These are phyloP conservation scores for Colaptes auratus DNA, from an alignment of 2,113 vertebrate genomes.

Conservation along the genomic window DNA sequence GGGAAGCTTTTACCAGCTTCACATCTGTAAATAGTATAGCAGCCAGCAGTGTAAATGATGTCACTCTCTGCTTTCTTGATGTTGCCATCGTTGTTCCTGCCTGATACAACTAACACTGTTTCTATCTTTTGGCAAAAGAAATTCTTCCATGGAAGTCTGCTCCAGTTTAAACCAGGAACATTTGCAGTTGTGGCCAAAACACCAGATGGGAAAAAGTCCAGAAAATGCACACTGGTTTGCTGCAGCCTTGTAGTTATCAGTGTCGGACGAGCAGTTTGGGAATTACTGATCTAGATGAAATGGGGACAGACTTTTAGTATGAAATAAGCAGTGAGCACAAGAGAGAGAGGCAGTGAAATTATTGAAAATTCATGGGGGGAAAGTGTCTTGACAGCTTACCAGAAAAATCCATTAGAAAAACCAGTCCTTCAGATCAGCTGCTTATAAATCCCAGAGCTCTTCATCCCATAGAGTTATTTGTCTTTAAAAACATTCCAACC, in stretches of 20 bases:
- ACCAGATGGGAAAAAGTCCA: neutral
- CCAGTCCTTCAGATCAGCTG: neutral
- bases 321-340: neutral
- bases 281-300: neutral
- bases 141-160: neutral
- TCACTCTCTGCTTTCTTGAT: neutral
- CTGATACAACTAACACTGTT: neutral
- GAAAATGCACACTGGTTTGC: neutral
- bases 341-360: neutral
- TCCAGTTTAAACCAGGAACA: neutral
- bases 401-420: constrained; percentile 38
- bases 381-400: constrained; percentile 6
- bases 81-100: neutral
- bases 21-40: neutral
- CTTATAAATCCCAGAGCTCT: neutral
- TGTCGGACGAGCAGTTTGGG: neutral
- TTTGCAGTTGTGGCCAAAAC: neutral
- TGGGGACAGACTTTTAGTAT: neutral
- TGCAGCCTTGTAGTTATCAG: neutral
- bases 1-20: neutral
- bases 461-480: neutral
- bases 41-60: neutral
- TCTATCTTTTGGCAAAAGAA: neutral
- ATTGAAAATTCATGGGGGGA: neutral
- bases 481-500: neutral